phyloP scores from a whole-genome alignment of 2,888 invertebrate species.

The Leptinotarsa tumamoca region DNA sequence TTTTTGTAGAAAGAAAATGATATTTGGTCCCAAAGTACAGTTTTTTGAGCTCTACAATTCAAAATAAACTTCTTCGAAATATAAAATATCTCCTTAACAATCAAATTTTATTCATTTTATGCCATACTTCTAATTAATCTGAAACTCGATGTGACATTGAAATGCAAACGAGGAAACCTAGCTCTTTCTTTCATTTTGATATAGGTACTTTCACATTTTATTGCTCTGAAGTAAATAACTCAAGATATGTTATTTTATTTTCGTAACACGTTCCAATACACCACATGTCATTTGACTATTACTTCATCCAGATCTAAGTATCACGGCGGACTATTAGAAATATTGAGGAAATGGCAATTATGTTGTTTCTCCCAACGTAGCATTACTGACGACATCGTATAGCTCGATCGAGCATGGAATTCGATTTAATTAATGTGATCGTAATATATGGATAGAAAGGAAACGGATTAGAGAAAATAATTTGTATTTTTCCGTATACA shows the following conservation, averaged over 20 bases:
- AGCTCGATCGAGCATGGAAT: conserved; percentile 4
- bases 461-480: not conserved
- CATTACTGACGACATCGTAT: not conserved
- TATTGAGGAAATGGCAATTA: conserved; percentile 23
- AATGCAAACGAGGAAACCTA: not conserved
- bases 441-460: not conserved
- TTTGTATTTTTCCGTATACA: no score
- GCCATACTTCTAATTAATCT: no score
- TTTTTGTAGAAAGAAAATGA: no score
- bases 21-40: no score
- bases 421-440: conserved; percentile 7
- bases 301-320: conserved; percentile 9
- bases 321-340: conserved; percentile 1
- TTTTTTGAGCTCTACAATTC: no score
- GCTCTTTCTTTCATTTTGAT: not conserved
- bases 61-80: no score
- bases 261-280: conserved; percentile 16
- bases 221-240: conserved; percentile 26
- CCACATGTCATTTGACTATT: conserved; percentile 25
- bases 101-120: no score
- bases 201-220: conserved; percentile 31
- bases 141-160: not conserved
- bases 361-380: not conserved
- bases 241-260: conserved; percentile 22
- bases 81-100: no score